Conservation (phyloP, 2,797 vertebrate genomes). For the Scyliorhinus canicula region DNA sequence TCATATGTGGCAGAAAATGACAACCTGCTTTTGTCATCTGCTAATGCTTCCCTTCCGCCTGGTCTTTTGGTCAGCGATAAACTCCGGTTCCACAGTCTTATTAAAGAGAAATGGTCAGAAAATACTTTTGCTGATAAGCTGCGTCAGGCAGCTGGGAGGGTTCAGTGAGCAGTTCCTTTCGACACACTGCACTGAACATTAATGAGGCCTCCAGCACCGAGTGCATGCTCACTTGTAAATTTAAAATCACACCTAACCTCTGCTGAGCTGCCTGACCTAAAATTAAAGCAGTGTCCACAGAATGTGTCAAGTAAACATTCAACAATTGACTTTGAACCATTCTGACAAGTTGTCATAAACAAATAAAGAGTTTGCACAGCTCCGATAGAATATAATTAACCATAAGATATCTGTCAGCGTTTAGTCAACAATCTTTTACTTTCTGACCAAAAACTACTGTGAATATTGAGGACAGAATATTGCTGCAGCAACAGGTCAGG, state of each 20-base stretch:
- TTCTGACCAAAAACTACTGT: neutral
- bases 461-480: neutral
- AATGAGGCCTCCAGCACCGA: neutral
- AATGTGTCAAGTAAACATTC: neutral
- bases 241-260: neutral
- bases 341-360: conserved; percentile 12
- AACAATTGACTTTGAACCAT: neutral
- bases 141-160: neutral
- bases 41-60: neutral
- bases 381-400: neutral
- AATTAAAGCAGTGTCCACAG: neutral
- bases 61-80: neutral
- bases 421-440: neutral
- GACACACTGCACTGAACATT: neutral
- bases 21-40: neutral
- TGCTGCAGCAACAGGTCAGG: neutral
- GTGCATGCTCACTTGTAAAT: neutral
- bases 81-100: neutral
- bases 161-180: neutral
- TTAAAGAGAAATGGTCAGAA: neutral
- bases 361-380: neutral
- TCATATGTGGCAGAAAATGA: neutral
- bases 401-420: neutral
- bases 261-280: neutral
- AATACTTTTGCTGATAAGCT: conserved; percentile 1